Evolutionary conservation across 2,113 vertebrate genomes (phyloP).

Genomic region (Limanda limanda): DNA sequence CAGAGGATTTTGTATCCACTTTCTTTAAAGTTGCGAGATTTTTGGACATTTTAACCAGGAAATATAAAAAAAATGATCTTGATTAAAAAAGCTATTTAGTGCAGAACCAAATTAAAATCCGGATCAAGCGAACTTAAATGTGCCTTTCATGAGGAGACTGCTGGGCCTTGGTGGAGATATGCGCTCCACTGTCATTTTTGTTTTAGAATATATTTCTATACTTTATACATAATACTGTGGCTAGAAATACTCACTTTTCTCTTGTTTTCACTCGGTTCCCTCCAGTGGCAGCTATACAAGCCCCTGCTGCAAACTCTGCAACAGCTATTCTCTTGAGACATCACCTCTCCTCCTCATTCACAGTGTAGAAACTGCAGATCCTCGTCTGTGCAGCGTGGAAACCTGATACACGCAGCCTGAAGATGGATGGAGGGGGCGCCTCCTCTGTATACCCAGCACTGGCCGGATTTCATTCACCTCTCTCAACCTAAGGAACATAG

Average conservation of each 20-base stretch:
- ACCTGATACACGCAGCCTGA: slow-evolving; percentile 29
- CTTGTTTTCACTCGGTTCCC: rapidly evolving
- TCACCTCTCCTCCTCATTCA: slow-evolving; percentile 39
- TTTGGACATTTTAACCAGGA: too few relatives aligned
- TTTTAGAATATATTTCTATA: too few relatives aligned
- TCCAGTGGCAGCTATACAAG: slow-evolving; percentile 78
- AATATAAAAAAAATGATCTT: too few relatives aligned
- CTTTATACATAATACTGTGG: too few relatives aligned
- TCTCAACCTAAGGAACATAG: slow-evolving; percentile 14
- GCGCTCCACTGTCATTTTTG: too few relatives aligned
- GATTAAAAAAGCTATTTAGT: too few relatives aligned
- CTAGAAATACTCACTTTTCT: slow-evolving; percentile 66
- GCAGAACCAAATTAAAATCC: too few relatives aligned
- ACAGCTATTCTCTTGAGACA: slow-evolving; percentile 45
- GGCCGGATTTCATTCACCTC: slow-evolving; percentile 24
- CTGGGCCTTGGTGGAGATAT: too few relatives aligned
- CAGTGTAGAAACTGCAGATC: slow-evolving; percentile 8
- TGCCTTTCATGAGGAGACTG: too few relatives aligned
- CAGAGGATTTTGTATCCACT: too few relatives aligned
- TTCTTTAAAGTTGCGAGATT: too few relatives aligned
- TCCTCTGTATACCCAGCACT: slow-evolving; percentile 19
- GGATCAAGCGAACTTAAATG: too few relatives aligned
- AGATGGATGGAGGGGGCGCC: neutral
- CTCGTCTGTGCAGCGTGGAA: slow-evolving; percentile 2
- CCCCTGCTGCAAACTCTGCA: slow-evolving; percentile 67